Conservation (phyloP, 2,888 invertebrate species). For the Omphaloscelis lunosa region DNA sequence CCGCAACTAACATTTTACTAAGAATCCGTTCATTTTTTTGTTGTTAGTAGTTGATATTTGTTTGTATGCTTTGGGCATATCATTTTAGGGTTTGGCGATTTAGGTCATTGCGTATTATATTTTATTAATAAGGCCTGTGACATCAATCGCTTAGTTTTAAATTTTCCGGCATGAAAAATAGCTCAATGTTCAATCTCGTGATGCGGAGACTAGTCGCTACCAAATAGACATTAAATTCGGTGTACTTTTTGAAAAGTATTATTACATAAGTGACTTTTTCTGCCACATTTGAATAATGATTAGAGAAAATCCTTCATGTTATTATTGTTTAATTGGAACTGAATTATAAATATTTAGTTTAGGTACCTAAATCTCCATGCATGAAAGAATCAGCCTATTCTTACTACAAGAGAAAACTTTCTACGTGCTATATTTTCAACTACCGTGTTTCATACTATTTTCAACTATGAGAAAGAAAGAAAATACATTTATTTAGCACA, state of each 20-base stretch:
- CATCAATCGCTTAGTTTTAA: not conserved
- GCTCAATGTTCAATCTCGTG: not conserved
- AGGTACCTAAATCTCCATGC: not conserved
- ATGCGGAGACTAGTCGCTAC: not conserved
- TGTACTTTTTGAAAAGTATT: not conserved
- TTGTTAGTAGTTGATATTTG: constrained; percentile 53
- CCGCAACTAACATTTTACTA: constrained; percentile 69
- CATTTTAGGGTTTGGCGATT: constrained; percentile 50
- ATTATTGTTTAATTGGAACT: no score
- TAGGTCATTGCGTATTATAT: constrained; percentile 38
- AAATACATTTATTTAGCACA: no score
- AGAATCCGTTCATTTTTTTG: constrained; percentile 58
- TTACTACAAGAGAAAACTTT: not conserved
- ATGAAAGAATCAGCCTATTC: not conserved
- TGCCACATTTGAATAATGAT: no score
- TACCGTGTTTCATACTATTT: no score
- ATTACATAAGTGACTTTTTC: no score
- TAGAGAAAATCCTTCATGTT: no score
- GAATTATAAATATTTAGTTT: not conserved
- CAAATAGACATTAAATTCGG: not conserved
- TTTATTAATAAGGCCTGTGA: constrained; percentile 7
- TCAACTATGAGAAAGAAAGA: not conserved
- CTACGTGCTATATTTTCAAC: not conserved
- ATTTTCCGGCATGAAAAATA: not conserved
- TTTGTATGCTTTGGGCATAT: constrained; percentile 36